These are phyloP conservation scores for Leptonema lineaticorne DNA, from an alignment of 1,140 invertebrate species.

Conservation along the genomic window DNA sequence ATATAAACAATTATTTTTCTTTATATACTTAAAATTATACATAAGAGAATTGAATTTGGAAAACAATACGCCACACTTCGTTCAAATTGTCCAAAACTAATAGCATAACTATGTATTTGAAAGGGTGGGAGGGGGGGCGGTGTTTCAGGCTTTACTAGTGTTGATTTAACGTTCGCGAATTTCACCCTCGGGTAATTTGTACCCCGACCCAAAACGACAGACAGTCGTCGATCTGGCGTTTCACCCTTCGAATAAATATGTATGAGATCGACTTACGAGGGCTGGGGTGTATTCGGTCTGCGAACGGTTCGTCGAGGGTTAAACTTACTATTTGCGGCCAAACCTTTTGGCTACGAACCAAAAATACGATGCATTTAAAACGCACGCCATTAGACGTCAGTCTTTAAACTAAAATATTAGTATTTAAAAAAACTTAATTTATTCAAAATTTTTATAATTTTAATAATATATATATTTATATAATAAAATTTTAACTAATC, in stretches of 20 bases:
- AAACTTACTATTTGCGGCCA: neutral
- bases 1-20: no score
- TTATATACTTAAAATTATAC: no score
- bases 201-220: neutral
- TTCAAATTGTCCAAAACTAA: neutral
- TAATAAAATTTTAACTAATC: no score
- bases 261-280: neutral
- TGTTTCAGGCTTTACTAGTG: no score
- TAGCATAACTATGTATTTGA: neutral
- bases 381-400: neutral
- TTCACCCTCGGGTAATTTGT: neutral
- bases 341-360: slow-evolving; percentile 24
- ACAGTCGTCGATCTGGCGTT: slow-evolving; percentile 22
- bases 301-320: neutral
- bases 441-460: no score
- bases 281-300: neutral
- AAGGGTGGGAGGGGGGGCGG: neutral
- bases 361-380: slow-evolving; percentile 19
- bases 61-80: neutral
- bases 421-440: no score
- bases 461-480: no score
- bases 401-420: no score
- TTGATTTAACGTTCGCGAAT: neutral
- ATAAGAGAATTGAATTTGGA: no score
- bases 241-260: slow-evolving; percentile 20